Evolutionary conservation across 1,140 invertebrate species (phyloP), one percentile per base, ranked within the genome.

Genomic region (Pararge aegeria): DNA sequence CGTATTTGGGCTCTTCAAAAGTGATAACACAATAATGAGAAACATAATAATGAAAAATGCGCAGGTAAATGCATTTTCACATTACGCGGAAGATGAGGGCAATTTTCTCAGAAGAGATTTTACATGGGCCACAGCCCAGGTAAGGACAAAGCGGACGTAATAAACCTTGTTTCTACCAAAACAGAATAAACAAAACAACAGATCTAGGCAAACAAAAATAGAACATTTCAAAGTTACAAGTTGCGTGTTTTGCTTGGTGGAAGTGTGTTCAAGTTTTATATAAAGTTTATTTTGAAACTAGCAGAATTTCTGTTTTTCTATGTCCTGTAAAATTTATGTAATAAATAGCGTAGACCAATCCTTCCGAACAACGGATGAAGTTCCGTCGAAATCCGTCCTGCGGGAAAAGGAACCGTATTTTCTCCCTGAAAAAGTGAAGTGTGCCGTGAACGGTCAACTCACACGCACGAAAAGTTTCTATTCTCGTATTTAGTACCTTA

Each of bases 41-140:
- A 34, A 34, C 38, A 64, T 64, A 62, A 61, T 68, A 63, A 63
- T 50, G 55, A 59, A 40, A 53, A 34, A 30, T 54, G 57, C 40
- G 30, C 61, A 69, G 63, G 63, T 50, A 48, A 63, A 63, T 68
- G 68, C 68, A 55, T 68, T 78, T 68, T 71, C 59, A 64, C 57
- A 58, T 57, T 58, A 51, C 38, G 13, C 56, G 37, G 49, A 51
- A 52, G 46, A 44, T 56, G 21, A 53, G 58, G 68, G 70, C 75
- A 80, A 79, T 83, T 83, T 80, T 71, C 66, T 68, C 40, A 57
- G 59, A 76, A 75, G 78, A 61, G 61, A 74, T 75, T 80, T 77
- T 73, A 73, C 69, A 67, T 73, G 63, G 57, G 61, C 65, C 64
- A 75, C 69, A 66, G 64, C 56, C 62, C 61, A 61, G 60, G 50